Evolutionary conservation across 2,888 invertebrate species (phyloP).

Genomic region (Nezara viridula): DNA sequence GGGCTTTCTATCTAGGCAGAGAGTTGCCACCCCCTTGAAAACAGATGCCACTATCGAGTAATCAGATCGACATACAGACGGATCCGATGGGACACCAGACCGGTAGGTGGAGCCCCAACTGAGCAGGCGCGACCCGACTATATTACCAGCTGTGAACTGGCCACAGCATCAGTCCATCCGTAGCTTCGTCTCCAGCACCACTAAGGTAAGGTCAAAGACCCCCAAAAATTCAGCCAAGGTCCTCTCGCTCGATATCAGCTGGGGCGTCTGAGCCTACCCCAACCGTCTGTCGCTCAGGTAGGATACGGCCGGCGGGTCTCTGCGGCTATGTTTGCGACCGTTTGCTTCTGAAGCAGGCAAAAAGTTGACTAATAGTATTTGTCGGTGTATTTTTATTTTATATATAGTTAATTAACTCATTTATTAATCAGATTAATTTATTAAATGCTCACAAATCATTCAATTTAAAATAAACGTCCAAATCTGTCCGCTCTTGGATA

Average conservation of each 20-base stretch:
- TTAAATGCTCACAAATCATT: background rate
- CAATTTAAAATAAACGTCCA: background rate
- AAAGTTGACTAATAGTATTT: no score
- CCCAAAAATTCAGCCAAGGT: slow-evolving; percentile 50
- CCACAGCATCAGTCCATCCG: slow-evolving; percentile 47
- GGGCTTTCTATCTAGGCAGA: background rate
- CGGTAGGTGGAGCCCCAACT: slow-evolving; percentile 14
- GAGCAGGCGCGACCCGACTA: slow-evolving; percentile 54
- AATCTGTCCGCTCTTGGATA: background rate
- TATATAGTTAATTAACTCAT: no score
- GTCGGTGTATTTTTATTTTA: no score
- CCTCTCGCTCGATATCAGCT: slow-evolving; percentile 53
- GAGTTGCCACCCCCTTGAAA: background rate
- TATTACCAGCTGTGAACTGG: slow-evolving; percentile 43
- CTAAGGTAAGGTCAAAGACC: slow-evolving; percentile 54
- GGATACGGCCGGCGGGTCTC: background rate
- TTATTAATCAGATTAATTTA: background rate
- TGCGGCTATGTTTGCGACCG: background rate
- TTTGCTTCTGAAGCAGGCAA: background rate
- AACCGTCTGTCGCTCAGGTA: slow-evolving; percentile 9
- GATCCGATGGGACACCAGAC: background rate
- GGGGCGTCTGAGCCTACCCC: slow-evolving; percentile 43
- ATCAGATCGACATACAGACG: background rate
- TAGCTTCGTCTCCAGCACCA: background rate
- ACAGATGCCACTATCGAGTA: background rate